Percentiles rank a stretch among this genome's conserved stretches.
phyloP scores from a whole-genome alignment of 1,140 invertebrate species.

The Aleiodes sp. region DNA sequence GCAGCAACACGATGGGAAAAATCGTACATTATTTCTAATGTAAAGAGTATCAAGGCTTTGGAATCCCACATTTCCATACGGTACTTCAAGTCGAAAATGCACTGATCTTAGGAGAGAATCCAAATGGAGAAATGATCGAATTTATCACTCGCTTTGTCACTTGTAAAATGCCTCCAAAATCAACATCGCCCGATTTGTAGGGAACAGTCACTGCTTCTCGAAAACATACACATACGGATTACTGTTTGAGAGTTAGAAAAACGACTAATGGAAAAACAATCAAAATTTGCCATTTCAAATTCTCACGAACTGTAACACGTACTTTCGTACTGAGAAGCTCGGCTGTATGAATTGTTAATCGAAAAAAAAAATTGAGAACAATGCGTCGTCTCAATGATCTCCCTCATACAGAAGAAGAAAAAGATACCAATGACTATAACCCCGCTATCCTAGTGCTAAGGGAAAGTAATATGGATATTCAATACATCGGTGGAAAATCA shows the following conservation, averaged over 20 bases:
- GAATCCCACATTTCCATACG: conserved; percentile 45
- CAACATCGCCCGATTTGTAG: conserved; percentile 31
- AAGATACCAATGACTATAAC: conserved; percentile 36
- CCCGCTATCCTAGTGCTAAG: conserved; percentile 29
- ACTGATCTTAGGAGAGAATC: conserved; percentile 30
- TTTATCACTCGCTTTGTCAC: conserved; percentile 50
- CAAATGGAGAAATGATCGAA: conserved; percentile 38
- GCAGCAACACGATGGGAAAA: conserved; percentile 41
- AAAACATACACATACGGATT: conserved; percentile 29
- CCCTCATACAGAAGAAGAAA: conserved; percentile 39
- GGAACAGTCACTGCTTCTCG: conserved; percentile 36
- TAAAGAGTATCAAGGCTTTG: conserved; percentile 45
- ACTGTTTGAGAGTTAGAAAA: not conserved
- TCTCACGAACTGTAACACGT: conserved; percentile 41
- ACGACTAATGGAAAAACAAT: not conserved
- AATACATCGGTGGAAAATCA: too few relatives aligned
- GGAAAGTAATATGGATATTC: too few relatives aligned
- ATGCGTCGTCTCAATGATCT: conserved; percentile 50
- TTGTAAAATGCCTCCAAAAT: conserved; percentile 40
- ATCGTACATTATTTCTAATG: conserved; percentile 42
- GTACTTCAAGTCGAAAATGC: conserved; percentile 46
- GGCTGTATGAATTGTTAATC: conserved; percentile 38
- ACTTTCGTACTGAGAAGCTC: conserved; percentile 37
- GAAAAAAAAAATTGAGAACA: conserved; percentile 39
- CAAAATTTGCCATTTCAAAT: conserved; percentile 44